Conservation (phyloP, 2,113 vertebrate genomes). For the Laterallus jamaicensis region DNA sequence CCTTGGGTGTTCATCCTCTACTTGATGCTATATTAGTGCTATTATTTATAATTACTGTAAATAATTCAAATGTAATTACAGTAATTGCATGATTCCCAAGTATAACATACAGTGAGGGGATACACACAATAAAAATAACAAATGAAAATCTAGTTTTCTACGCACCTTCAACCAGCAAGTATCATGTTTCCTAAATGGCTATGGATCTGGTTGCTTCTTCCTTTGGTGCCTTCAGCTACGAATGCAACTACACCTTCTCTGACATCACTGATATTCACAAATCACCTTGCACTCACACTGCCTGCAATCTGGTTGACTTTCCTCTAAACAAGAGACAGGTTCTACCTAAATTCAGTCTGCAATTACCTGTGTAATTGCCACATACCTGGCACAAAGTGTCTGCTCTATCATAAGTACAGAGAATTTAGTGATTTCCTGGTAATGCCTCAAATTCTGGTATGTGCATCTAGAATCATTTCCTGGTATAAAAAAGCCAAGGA, state of each 20-base stretch:
- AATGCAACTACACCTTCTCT: neutral
- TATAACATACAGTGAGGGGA: neutral
- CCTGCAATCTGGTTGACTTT: neutral
- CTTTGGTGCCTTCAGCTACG: neutral
- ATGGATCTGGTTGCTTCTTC: neutral
- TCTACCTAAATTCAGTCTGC: neutral
- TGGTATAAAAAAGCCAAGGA: no score
- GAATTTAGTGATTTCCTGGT: no score
- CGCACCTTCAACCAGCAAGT: neutral
- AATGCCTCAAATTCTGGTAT: no score
- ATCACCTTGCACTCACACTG: neutral
- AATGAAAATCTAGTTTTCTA: neutral
- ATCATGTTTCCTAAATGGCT: neutral
- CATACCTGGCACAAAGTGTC: no score
- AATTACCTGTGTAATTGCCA: neutral
- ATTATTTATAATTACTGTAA: constrained; percentile 61
- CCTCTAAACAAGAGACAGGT: neutral
- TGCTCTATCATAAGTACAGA: no score
- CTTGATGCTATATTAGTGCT: constrained; percentile 4
- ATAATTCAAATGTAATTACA: constrained; percentile 56
- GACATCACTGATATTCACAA: neutral
- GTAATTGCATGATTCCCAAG: constrained; percentile 20
- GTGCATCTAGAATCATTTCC: no score
- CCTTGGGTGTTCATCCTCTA: constrained; percentile 27
- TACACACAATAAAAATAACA: constrained; percentile 2